Conservation (phyloP, 92 coral and sea anemone species). For the Palythoa grandis region DNA sequence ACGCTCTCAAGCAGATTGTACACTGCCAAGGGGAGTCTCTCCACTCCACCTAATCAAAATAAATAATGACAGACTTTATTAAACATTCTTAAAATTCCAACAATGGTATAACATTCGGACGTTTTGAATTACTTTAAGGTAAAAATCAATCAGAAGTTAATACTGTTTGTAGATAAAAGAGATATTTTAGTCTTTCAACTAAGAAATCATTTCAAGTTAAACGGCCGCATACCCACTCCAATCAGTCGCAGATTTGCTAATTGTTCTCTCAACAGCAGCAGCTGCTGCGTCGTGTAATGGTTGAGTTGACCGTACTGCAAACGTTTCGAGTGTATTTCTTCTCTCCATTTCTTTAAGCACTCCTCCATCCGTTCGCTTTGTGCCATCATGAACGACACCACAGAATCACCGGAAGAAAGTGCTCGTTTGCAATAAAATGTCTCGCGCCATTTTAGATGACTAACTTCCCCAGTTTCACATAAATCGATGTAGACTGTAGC, state of each 20-base stretch:
- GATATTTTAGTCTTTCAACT: not conserved
- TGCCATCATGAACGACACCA: slow-evolving; percentile 36
- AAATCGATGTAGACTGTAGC: slow-evolving; percentile 65
- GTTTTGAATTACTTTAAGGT: not conserved
- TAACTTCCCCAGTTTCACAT: slow-evolving; percentile 83
- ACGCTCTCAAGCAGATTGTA: slow-evolving; percentile 82
- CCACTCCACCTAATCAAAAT: slow-evolving; percentile 24
- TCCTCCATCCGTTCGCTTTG: slow-evolving; percentile 65
- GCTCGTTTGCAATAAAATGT: slow-evolving; percentile 61
- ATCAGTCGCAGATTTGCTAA: slow-evolving; percentile 66
- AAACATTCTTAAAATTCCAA: not conserved
- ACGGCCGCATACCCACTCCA: slow-evolving; percentile 45
- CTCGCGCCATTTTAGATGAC: slow-evolving; percentile 77
- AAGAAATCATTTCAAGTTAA: not conserved
- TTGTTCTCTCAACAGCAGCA: slow-evolving; percentile 68
- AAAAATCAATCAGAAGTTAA: no score
- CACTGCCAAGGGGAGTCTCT: slow-evolving; percentile 55
- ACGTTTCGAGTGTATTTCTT: slow-evolving; percentile 61
- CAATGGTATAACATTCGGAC: not conserved
- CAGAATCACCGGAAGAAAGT: slow-evolving; percentile 17
- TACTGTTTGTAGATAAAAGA: not conserved
- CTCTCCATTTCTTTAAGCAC: slow-evolving; percentile 64
- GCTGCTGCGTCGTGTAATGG: slow-evolving; percentile 83
- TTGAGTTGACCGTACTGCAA: slow-evolving; percentile 61
- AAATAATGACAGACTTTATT: not conserved